Conservation (phyloP, 1,140 invertebrate genomes). For the Acyrthosiphon pisum region DNA sequence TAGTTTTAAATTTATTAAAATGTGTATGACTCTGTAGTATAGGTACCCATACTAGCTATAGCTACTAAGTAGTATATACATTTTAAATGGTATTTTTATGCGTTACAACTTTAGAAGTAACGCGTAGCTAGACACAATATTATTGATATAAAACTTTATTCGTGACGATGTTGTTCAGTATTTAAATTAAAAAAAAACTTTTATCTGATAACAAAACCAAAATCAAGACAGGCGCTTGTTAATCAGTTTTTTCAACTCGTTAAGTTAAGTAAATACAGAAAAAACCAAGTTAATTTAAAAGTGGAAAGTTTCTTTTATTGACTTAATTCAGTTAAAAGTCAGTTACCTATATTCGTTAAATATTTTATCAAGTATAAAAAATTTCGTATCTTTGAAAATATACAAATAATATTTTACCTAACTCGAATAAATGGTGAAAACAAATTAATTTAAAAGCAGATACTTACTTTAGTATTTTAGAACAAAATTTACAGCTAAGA, state of each 20-base stretch:
- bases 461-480: neutral
- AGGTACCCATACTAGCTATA: no score
- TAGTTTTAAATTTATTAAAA: neutral
- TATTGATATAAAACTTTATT: conserved; percentile 3
- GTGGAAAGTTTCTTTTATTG: neutral
- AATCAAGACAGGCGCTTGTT: conserved; percentile 1
- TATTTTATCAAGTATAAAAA: neutral
- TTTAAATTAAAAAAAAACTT: conserved; percentile 17
- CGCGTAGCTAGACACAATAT: neutral
- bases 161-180: neutral
- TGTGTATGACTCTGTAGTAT: neutral
- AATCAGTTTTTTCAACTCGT: conserved; percentile 16
- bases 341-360: neutral
- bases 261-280: conserved; percentile 17
- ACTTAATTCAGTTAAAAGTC: neutral
- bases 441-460: neutral
- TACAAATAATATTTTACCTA: neutral
- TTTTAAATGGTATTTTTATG: neutral
- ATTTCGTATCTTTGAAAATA: neutral
- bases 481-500: neutral
- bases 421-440: neutral
- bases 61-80: neutral
- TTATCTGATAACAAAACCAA: neutral
- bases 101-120: neutral
- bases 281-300: conserved; percentile 5